A percentile compares a stretch with the other conserved stretches of the same genome.
phyloP scores from a whole-genome alignment of 2,113 vertebrate species.

The Climacteris rufus region DNA sequence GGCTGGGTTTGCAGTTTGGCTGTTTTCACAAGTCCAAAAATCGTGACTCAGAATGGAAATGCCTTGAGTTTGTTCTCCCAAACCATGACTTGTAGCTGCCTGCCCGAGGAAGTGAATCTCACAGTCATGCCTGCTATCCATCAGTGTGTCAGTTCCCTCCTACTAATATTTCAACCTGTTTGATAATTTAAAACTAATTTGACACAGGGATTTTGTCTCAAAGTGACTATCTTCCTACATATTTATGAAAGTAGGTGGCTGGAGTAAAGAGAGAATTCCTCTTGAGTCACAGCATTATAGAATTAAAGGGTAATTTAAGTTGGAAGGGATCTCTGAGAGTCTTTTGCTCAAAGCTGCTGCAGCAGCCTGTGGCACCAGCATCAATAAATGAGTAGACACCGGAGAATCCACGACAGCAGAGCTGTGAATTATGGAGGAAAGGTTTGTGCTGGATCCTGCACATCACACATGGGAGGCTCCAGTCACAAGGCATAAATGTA shows the following conservation, averaged over 20 bases:
- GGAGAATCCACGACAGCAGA: not conserved
- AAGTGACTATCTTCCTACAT: not conserved
- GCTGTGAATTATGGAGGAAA: not conserved
- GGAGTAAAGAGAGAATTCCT: not conserved
- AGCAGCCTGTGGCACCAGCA: not conserved
- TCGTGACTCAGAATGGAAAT: not conserved
- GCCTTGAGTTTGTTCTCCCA: not conserved
- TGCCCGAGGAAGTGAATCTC: not conserved
- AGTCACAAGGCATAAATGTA: not conserved
- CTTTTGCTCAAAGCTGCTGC: not conserved
- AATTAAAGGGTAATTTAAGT: not conserved
- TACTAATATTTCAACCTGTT: not conserved
- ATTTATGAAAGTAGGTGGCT: not conserved
- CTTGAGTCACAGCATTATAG: not conserved
- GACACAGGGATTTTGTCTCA: not conserved
- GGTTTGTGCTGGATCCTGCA: not conserved
- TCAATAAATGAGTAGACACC: not conserved
- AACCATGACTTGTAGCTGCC: not conserved
- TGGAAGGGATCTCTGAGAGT: not conserved
- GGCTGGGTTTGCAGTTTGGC: not conserved
- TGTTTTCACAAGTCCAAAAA: not conserved
- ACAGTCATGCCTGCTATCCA: not conserved
- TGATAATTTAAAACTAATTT: not conserved
- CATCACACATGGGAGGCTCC: not conserved
- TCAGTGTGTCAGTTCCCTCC: not conserved